phyloP scores from a whole-genome alignment of 2,888 invertebrate genomes.

The Timema podura region DNA sequence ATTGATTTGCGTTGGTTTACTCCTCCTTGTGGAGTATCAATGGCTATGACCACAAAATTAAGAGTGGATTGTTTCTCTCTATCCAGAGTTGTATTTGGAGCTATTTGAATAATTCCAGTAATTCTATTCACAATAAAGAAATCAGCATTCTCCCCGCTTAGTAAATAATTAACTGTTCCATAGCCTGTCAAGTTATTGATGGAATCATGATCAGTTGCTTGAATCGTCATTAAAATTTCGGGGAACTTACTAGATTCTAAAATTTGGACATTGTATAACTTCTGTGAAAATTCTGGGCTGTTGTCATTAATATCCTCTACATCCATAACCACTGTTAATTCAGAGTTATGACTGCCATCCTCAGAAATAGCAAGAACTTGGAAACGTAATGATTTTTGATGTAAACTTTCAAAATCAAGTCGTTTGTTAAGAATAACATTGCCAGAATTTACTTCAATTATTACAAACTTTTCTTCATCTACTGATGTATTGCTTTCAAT shows the following conservation, averaged over 20 bases:
- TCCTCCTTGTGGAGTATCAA: slow-evolving; percentile 68
- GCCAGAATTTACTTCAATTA: slow-evolving; percentile 54
- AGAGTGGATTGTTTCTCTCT: slow-evolving; percentile 68
- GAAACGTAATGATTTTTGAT: slow-evolving; percentile 42
- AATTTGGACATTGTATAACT: slow-evolving; percentile 66
- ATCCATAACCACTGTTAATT: slow-evolving; percentile 63
- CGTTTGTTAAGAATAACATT: slow-evolving; percentile 68
- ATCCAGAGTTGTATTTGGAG: slow-evolving; percentile 63
- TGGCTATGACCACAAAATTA: slow-evolving; percentile 65
- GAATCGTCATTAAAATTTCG: slow-evolving; percentile 62
- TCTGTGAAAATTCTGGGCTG: slow-evolving; percentile 58
- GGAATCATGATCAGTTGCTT: slow-evolving; percentile 67
- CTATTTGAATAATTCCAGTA: slow-evolving; percentile 65
- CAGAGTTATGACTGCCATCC: slow-evolving; percentile 46
- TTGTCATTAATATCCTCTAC: slow-evolving; percentile 77
- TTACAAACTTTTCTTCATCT: slow-evolving; percentile 53
- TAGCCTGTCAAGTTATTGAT: slow-evolving; percentile 58
- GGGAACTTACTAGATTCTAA: slow-evolving; percentile 65
- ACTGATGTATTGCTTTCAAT: slow-evolving; percentile 48
- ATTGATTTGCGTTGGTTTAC: slow-evolving; percentile 62
- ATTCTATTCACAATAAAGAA: slow-evolving; percentile 66
- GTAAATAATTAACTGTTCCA: slow-evolving; percentile 64
- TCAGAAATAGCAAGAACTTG: slow-evolving; percentile 47
- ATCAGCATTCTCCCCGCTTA: slow-evolving; percentile 69
- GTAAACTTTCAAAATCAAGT: slow-evolving; percentile 73